Evolutionary conservation across 2,113 vertebrate species (phyloP).

Genomic region (Bufo bufo): DNA sequence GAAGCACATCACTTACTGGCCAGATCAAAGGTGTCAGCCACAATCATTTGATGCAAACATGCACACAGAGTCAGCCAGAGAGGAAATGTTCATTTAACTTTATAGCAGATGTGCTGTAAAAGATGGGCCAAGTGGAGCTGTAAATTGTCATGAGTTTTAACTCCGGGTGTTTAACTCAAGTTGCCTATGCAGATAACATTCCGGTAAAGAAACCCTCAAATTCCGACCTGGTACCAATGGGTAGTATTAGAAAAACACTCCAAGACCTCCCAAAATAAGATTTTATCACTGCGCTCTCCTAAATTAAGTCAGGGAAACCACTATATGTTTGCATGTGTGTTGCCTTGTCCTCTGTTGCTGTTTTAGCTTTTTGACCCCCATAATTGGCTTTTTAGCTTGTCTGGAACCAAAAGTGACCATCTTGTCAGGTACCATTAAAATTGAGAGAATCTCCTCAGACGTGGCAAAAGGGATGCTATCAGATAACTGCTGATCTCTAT

Average conservation of each 20-base stretch:
- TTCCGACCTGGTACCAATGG: background rate
- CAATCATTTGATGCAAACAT: slow-evolving; percentile 63
- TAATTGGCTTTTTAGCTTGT: background rate
- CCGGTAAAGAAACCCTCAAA: background rate
- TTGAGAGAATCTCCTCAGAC: background rate
- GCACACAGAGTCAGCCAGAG: slow-evolving; percentile 61
- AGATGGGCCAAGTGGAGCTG: slow-evolving; percentile 50
- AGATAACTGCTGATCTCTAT: background rate
- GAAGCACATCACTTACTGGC: slow-evolving; percentile 58
- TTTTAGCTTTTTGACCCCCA: background rate
- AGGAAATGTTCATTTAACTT: slow-evolving; percentile 64
- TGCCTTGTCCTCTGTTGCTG: background rate
- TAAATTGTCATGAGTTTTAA: slow-evolving; percentile 40
- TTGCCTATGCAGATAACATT: background rate
- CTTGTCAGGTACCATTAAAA: background rate
- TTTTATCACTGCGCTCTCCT: background rate
- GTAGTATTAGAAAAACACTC: background rate
- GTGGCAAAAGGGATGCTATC: too few relatives aligned
- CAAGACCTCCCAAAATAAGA: background rate
- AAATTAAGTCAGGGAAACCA: background rate
- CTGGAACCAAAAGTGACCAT: background rate
- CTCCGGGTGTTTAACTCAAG: slow-evolving; percentile 8
- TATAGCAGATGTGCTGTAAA: slow-evolving; percentile 61
- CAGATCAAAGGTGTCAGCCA: slow-evolving; percentile 68
- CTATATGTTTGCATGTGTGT: background rate